phyloP scores from a whole-genome alignment of 2,113 vertebrate genomes.

The Malurus melanocephalus region DNA sequence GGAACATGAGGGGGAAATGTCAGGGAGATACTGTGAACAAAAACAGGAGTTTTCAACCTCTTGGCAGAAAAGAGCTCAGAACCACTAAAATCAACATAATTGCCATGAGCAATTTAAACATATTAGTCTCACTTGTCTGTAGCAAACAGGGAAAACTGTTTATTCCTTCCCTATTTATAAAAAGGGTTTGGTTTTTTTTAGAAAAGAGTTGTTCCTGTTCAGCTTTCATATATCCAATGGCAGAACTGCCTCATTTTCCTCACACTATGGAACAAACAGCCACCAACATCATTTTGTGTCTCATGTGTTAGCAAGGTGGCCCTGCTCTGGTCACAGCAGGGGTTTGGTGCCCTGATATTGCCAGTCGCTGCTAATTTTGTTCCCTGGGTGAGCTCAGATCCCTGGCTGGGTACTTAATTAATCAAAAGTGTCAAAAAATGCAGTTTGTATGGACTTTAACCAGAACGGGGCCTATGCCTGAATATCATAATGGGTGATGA shows the following conservation, averaged over 20 bases:
- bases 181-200: accelerated
- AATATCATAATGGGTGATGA: background rate
- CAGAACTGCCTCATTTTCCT: background rate
- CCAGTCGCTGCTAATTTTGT: background rate
- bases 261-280: background rate
- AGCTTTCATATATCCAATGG: background rate
- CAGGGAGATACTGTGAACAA: background rate
- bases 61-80: background rate
- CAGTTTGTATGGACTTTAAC: background rate
- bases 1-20: background rate
- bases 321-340: background rate
- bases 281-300: background rate
- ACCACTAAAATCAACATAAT: background rate
- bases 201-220: background rate
- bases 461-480: background rate
- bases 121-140: background rate
- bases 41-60: background rate
- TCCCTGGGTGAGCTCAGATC: background rate
- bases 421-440: background rate
- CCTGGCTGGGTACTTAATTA: background rate
- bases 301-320: background rate
- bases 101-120: background rate
- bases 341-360: background rate
- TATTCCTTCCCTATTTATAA: background rate
- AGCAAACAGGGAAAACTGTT: background rate